These are phyloP conservation scores for Erebia epiphron DNA, from an alignment of 2,888 invertebrate genomes.

Conservation along the genomic window DNA sequence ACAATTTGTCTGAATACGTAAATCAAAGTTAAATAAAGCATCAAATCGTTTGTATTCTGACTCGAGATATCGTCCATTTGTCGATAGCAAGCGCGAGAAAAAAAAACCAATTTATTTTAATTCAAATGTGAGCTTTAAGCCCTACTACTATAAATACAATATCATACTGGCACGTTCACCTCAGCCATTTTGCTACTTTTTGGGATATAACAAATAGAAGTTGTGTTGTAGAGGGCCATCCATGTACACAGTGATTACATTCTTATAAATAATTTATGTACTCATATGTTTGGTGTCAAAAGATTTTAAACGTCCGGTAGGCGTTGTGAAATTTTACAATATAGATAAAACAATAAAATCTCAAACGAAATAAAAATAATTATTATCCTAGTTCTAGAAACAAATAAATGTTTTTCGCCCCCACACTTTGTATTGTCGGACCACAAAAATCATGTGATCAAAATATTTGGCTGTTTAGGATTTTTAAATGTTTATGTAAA, in stretches of 20 bases:
- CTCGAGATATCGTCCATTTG: too few relatives aligned
- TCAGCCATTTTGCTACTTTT: too few relatives aligned
- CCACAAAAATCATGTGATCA: constrained; percentile 38
- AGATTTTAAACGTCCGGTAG: constrained; percentile 15
- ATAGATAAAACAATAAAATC: constrained; percentile 4
- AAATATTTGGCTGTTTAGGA: constrained; percentile 21
- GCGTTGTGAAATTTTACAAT: constrained; percentile 10
- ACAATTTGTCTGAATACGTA: too few relatives aligned
- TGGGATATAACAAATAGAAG: too few relatives aligned
- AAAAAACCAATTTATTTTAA: too few relatives aligned
- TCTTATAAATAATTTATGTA: not conserved
- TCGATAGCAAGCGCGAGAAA: too few relatives aligned
- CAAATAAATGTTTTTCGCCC: not conserved
- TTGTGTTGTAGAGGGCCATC: too few relatives aligned
- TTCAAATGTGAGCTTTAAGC: too few relatives aligned
- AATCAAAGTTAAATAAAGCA: too few relatives aligned
- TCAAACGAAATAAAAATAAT: not conserved
- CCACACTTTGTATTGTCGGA: constrained; percentile 35
- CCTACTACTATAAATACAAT: too few relatives aligned
- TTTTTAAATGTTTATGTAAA: constrained; percentile 15
- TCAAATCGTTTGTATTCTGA: too few relatives aligned
- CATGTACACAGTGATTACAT: not conserved
- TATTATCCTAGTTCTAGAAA: not conserved
- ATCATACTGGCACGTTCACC: too few relatives aligned
- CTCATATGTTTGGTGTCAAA: constrained; percentile 8